Evolutionary conservation across 1,140 invertebrate genomes (phyloP).

Genomic region (Arion vulgaris): DNA sequence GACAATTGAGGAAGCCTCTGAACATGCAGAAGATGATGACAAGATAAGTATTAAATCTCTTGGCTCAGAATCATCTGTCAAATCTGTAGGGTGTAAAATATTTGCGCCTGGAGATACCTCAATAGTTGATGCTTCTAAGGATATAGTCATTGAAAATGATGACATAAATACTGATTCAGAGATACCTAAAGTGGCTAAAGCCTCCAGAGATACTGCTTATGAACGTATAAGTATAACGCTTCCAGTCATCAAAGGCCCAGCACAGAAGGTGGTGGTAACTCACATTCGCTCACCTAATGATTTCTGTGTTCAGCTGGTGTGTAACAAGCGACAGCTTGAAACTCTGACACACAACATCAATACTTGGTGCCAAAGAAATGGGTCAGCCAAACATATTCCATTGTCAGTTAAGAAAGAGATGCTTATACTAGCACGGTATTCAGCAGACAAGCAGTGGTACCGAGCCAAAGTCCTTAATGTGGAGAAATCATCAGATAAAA

Average conservation of each 20-base stretch:
- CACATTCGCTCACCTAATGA: conserved; percentile 34
- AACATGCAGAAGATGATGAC: conserved; percentile 16
- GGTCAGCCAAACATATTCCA: conserved; percentile 16
- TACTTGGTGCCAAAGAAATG: conserved; percentile 16
- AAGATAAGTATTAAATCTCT: conserved; percentile 18
- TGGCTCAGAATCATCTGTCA: background rate
- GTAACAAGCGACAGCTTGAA: conserved; percentile 4
- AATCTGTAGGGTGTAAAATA: background rate
- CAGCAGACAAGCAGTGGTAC: conserved; percentile 36
- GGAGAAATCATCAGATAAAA: background rate
- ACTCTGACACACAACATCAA: conserved; percentile 31
- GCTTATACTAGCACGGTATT: conserved; percentile 18
- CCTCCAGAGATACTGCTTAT: background rate
- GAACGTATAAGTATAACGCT: background rate
- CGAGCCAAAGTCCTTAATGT: conserved; percentile 19
- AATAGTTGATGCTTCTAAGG: background rate
- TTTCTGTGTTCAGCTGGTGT: conserved; percentile 24
- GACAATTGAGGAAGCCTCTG: conserved; percentile 23
- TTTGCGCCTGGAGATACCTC: background rate
- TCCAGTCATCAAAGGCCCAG: conserved; percentile 12
- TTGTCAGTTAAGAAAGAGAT: background rate
- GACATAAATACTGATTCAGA: background rate
- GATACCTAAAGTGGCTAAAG: background rate
- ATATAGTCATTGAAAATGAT: background rate
- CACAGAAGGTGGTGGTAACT: conserved; percentile 21